These are phyloP conservation scores for Anableps anableps DNA, from an alignment of 2,797 vertebrate genomes.

Conservation along the genomic window DNA sequence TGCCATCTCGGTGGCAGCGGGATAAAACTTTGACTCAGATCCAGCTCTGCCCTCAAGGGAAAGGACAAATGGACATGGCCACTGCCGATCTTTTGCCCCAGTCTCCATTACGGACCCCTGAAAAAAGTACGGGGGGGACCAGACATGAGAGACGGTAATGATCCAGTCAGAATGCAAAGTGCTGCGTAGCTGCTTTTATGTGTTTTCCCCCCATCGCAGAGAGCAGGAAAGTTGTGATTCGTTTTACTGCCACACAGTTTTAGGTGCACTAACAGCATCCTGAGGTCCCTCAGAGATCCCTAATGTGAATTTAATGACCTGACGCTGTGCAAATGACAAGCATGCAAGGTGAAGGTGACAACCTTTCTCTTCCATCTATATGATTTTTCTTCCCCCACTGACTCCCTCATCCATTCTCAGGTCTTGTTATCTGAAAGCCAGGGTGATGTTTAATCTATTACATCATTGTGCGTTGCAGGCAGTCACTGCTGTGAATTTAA, in stretches of 20 bases:
- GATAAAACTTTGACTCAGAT: constrained; percentile 89
- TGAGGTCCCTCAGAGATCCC: constrained; percentile 89
- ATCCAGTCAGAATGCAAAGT: constrained; percentile 93
- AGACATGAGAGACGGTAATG: constrained; percentile 88
- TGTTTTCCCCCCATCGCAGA: constrained; percentile 63
- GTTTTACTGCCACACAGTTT: constrained; percentile 88
- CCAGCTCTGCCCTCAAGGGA: constrained; percentile 82
- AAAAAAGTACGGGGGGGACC: constrained; percentile 60
- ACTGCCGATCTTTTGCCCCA: constrained; percentile 55
- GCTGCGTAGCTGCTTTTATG: constrained; percentile 86
- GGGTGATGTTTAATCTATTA: constrained; percentile 58
- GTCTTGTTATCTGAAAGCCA: constrained; percentile 57
- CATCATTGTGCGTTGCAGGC: constrained; percentile 19
- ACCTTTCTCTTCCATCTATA: constrained; percentile 84
- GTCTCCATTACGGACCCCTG: constrained; percentile 91
- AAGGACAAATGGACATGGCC: constrained; percentile 91
- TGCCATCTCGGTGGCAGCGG: constrained; percentile 85
- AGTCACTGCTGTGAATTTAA: constrained; percentile 34
- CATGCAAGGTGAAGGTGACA: constrained; percentile 95
- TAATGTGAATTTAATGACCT: constrained; percentile 99
- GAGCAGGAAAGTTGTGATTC: constrained; percentile 67
- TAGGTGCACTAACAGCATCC: constrained; percentile 94
- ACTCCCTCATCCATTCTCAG: constrained; percentile 28
- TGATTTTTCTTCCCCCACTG: constrained; percentile 78
- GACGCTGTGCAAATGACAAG: constrained; percentile 94